These are phyloP conservation scores for Corticium candelabrum DNA, from an alignment of 37 sponge, comb jelly and placozoan genomes.

Conservation along the genomic window DNA sequence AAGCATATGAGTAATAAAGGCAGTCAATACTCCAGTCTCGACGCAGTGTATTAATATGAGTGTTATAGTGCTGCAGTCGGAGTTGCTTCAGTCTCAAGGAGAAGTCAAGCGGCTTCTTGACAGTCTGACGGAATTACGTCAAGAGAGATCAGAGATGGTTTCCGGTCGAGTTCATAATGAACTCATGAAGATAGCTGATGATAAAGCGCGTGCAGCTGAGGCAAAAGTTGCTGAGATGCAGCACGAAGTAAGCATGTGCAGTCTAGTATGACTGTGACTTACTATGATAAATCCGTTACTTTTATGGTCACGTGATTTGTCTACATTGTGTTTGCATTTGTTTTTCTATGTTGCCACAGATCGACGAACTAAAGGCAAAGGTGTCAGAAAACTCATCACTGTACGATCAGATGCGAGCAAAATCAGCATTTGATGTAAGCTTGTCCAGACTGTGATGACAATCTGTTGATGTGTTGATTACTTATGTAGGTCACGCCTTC, in stretches of 20 bases:
- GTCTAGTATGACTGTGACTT: too few relatives aligned
- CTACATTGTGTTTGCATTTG: too few relatives aligned
- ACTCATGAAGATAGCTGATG: conserved; percentile 61
- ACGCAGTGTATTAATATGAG: background rate
- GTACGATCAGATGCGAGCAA: too few relatives aligned
- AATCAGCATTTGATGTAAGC: too few relatives aligned
- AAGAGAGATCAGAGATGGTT: conserved; percentile 66
- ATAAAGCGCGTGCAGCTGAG: conserved; percentile 43
- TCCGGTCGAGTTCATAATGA: conserved; percentile 49
- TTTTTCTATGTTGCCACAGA: too few relatives aligned
- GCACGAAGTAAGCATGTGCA: conserved; percentile 31
- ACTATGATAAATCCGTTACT: too few relatives aligned
- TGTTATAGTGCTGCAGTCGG: conserved; percentile 48
- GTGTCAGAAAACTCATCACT: too few relatives aligned
- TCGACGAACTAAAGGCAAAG: too few relatives aligned
- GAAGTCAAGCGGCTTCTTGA: conserved; percentile 59
- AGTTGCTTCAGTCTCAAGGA: conserved; percentile 56
- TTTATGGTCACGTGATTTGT: too few relatives aligned
- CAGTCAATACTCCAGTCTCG: background rate
- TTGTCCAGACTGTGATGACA: too few relatives aligned
- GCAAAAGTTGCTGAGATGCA: conserved; percentile 32
- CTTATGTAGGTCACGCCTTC: too few relatives aligned
- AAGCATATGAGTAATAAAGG: conserved; percentile 36
- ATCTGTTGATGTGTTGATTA: too few relatives aligned
- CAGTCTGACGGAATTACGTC: conserved; percentile 35